Base-by-base conservation (phyloP, 2,888 invertebrate genomes). In the Halictus quadricinctus region DNA sequence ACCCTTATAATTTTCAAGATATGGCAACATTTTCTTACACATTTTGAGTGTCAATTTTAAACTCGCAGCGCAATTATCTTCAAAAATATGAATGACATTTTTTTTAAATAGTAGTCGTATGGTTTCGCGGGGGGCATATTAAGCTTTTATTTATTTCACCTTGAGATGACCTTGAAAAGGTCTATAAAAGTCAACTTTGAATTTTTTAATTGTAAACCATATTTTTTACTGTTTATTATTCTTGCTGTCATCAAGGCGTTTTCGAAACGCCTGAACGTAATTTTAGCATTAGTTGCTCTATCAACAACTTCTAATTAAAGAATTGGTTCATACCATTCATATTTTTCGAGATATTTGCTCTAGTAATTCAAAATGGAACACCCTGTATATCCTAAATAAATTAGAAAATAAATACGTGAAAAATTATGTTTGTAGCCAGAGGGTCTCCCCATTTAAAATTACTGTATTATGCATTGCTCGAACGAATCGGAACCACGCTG, bases 381-480 rank as follows among this genome's bases (percentile, higher is more conserved):
- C 10, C 21, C 2, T 64, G 15, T 29, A n/a, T 29, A 15, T 7
- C n/a, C 29, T 64, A 6, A 64, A 64, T 64, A 15, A 64, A n/a
- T 64, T 7, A 64, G 2, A 29, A 15, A 64, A 29, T 15, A 6
- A 64, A 25, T 15, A 64, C 60, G 21, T 60, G 25, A 60, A 29
- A 18, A 15, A 64, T 29, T 7, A 18, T 15, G 3, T 8, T 29
- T 2, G 3, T 29, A 3, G 1, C 29, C 7, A 18, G 64, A 64
- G 15, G 15, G 18, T 18, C 8, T 29, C 6, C 0, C 1, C 15
- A 70, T 73, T 13, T 48, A 64, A 7, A 43, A n/a, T 89, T 85
- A 94, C 88, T 94, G 94, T 84, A 94, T 70, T 72, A 77, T 60
- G 87, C 94, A 94, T 85, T 92, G 92, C 50, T 93, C 93, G 60